Evolutionary conservation across 92 coral and sea anemone genomes (phyloP), one percentile per base, ranked within the genome.

Genomic region (Parazoanthus swiftii): DNA sequence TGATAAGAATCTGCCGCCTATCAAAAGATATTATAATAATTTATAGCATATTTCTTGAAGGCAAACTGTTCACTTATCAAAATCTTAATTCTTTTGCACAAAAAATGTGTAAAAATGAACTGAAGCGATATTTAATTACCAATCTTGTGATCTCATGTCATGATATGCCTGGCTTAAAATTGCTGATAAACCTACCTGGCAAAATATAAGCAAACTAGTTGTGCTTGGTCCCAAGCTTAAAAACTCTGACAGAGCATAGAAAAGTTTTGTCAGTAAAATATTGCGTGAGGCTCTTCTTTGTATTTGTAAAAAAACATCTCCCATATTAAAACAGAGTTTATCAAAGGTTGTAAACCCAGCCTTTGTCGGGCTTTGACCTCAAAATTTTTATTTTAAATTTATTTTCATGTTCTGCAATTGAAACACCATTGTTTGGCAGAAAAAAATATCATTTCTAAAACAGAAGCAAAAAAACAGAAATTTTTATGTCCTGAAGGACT

Each of bases 1-100:
- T 84, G 87, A 84, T 84, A 84, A 84, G 68, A 48, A 84, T 84
- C 79, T 84, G 42, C 75, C 25, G 87, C 67, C 48, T 84, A 46
- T 71, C 68, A 26, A 84, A 58, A 72, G 42, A 73, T 84, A 84
- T 71, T 54, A 84, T 84, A 46, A 72, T 59, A 84, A 84, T 84
- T 84, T 84, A 84, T 54, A 68, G 20, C 16, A 68, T 26, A 68
- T 84, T 71, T 84, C 87, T 84, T 48, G 39, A 84, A 84, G 87
- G 87, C 79, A 84, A 71, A 15, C 23, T 42, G 33, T 26, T 70
- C 79, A 26, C 79, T 15, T 72, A 44, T 83, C 43, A 44, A 25
- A 83, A 13, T 25, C 23, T 71, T 84, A 18, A 71, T 5, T 4
- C 6, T 44, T 9, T 10, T 48, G 15, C 43, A n/a, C 13, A 42